Evolutionary conservation across 2,888 invertebrate species (phyloP).

Genomic region (Caenorhabditis becei): DNA sequence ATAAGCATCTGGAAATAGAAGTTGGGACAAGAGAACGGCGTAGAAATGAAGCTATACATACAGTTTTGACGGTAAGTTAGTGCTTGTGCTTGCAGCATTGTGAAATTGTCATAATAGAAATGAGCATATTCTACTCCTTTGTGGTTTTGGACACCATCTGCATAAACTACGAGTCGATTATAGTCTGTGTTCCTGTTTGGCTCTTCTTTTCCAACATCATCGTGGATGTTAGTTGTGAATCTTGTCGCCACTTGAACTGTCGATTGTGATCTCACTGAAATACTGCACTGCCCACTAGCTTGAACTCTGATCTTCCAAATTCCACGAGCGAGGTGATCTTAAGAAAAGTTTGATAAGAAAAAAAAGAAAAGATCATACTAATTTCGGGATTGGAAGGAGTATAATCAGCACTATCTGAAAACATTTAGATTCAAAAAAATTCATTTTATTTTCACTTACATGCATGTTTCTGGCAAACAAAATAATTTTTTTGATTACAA

Average conservation of each 20-base stretch:
- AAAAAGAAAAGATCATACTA: slow-evolving; percentile 18
- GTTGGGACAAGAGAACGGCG: slow-evolving; percentile 66
- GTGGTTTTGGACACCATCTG: slow-evolving; percentile 55
- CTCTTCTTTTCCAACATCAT: slow-evolving; percentile 66
- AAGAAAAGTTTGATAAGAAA: neutral
- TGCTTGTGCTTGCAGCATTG: slow-evolving; percentile 59
- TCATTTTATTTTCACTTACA: slow-evolving; percentile 43
- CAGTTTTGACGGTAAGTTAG: slow-evolving; percentile 61
- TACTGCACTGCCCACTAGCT: slow-evolving; percentile 59
- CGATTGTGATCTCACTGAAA: slow-evolving; percentile 64
- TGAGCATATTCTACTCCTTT: slow-evolving; percentile 71
- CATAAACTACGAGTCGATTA: slow-evolving; percentile 68
- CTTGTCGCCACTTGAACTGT: slow-evolving; percentile 59
- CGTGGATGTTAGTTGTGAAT: slow-evolving; percentile 67
- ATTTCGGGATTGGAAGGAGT: slow-evolving; percentile 41
- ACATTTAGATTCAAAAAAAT: neutral
- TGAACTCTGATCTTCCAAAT: slow-evolving; percentile 67
- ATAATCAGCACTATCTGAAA: slow-evolving; percentile 58
- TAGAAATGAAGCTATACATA: slow-evolving; percentile 67
- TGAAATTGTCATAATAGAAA: slow-evolving; percentile 64
- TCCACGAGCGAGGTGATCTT: slow-evolving; percentile 67
- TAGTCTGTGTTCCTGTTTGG: slow-evolving; percentile 56
- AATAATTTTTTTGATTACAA: slow-evolving; percentile 56
- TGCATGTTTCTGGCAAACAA: slow-evolving; percentile 66
- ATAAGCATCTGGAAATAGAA: slow-evolving; percentile 66